Evolutionary conservation across 2,113 vertebrate genomes (phyloP).

Genomic region (Nesogale talazaci): DNA sequence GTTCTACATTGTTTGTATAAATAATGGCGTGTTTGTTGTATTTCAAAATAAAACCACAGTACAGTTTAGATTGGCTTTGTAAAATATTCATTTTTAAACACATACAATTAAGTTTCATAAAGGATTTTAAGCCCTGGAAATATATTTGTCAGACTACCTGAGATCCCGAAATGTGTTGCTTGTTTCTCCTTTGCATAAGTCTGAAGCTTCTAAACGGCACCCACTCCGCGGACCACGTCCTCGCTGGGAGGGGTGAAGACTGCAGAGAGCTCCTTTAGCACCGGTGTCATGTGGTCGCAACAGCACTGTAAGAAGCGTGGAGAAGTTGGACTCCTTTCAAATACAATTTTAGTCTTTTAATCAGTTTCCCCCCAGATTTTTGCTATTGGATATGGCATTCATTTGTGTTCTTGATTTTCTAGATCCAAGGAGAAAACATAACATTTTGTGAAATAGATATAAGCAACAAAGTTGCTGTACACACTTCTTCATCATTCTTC

Average conservation of each 20-base stretch:
- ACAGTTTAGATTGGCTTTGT: neutral
- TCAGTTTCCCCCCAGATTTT: constrained; percentile 36
- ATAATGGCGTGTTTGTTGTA: neutral
- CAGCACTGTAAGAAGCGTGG: neutral
- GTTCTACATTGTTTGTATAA: neutral
- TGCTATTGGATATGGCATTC: constrained; percentile 57
- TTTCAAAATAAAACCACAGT: neutral
- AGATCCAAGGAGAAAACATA: constrained; percentile 69
- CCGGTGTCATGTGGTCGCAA: neutral
- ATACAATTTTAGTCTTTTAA: constrained; percentile 25
- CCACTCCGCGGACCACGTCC: too few relatives aligned
- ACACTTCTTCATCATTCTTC: constrained; percentile 60
- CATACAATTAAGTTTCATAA: neutral
- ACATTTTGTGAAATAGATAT: constrained; percentile 74
- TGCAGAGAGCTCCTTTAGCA: neutral
- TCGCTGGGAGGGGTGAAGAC: neutral
- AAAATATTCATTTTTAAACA: neutral
- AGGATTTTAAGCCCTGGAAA: neutral
- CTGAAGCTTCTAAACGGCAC: neutral
- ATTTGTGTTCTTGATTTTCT: constrained; percentile 68
- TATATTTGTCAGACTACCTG: neutral
- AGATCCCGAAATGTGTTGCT: neutral
- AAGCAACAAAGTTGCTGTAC: constrained; percentile 67
- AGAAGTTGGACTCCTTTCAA: constrained; percentile 40
- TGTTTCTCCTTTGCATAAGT: neutral